Base-by-base conservation (phyloP, 2,113 vertebrate genomes). In the Pantherophis guttatus region DNA sequence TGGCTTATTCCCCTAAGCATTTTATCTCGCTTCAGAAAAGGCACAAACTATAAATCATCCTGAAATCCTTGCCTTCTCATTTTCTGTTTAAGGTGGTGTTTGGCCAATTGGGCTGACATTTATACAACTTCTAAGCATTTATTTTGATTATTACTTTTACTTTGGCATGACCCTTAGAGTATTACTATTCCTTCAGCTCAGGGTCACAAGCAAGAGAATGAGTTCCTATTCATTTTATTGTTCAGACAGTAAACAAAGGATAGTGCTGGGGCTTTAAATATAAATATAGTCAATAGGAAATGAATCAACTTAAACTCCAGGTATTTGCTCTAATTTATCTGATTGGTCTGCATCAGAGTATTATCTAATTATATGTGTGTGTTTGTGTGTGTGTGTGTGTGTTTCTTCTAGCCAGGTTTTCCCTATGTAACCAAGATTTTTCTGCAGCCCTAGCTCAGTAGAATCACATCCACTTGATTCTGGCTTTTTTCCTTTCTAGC, bases 1-100 rank as follows among this genome's bases (percentile, higher is more conserved):
- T 81, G 29, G 0, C 92, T 86, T 91, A 94, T 94, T 44, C 94
- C 94, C 94, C 88, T 93, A 93, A 94, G 95, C 62, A 93, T 96
- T 96, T 94, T 91, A 95, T 93, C 94, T 96, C 90, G 95, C 96
- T 96, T 96, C 96, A 97, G 96, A 97, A 94, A 94, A 96, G 96
- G 94, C 96, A 94, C 92, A 97, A 94, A 94, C 97, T 97, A 97
- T 98, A 98, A 98, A 98, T 98, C 97, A 98, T 96, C 94, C 93
- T 94, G 96, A 97, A 98, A 97, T 96, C 96, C 86, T 97, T 97
- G 95, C 96, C 95, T 97, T 97, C 96, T 96, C 93, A 96, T 97
- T 97, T 98, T 97, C 96, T 97, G 96, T 97, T 98, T 97, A 96
- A 11, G 19, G 91, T 94, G 93, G 96, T 96, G 54, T 93, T 95